phyloP scores from a whole-genome alignment of 2,888 invertebrate genomes.

The Andrena fulva region DNA sequence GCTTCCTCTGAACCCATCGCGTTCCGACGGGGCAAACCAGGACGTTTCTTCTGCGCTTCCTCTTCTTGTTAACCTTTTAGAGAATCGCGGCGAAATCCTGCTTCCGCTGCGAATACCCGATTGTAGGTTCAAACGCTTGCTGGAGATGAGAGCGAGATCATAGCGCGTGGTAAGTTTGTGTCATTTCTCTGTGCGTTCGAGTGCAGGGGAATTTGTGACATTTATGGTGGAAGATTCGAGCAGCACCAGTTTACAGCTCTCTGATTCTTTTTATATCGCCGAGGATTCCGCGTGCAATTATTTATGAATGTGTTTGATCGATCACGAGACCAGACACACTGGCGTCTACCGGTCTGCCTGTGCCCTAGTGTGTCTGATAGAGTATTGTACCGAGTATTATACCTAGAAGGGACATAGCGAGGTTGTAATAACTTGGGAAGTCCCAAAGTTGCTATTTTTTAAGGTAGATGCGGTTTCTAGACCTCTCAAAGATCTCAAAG shows the following conservation, averaged over 20 bases:
- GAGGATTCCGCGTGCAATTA: neutral
- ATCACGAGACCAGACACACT: slow-evolving; percentile 30
- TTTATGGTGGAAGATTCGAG: too few species aligned
- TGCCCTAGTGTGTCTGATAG: neutral
- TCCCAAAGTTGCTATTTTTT: too few species aligned
- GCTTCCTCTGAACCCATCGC: neutral
- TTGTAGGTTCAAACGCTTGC: neutral
- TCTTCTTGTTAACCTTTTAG: slow-evolving; percentile 17
- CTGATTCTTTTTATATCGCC: neutral
- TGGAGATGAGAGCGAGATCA: neutral
- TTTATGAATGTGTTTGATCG: slow-evolving; percentile 31
- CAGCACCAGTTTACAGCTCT: too few species aligned
- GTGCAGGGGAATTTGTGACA: too few species aligned
- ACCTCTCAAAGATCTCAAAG: too few species aligned
- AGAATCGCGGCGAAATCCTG: slow-evolving; percentile 2
- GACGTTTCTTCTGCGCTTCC: neutral
- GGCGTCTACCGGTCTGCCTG: slow-evolving; percentile 13
- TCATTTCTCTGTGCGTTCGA: too few species aligned
- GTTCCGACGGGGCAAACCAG: neutral
- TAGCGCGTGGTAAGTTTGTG: too few species aligned
- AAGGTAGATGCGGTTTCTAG: too few species aligned
- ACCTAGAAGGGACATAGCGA: too few species aligned
- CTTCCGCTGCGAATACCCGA: slow-evolving; percentile 4
- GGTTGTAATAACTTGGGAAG: too few species aligned
- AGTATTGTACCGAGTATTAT: too few species aligned